Conservation (phyloP, 2,888 invertebrate genomes). For the Volucella inflata region DNA sequence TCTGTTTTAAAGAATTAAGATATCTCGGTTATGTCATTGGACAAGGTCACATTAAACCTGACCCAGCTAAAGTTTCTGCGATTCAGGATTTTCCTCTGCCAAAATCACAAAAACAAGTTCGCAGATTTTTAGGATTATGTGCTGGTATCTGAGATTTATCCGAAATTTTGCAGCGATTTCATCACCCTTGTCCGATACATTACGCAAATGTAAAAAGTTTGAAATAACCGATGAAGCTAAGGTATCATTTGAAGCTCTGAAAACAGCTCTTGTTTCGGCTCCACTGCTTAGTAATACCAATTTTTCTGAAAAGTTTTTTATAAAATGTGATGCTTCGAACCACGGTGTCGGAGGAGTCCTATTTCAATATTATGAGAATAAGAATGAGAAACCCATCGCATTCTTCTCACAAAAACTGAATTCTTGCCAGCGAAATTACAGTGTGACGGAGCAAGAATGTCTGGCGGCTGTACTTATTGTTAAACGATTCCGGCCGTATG, state of each 20-base stretch:
- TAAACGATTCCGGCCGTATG: constrained; percentile 20
- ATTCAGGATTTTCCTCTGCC: constrained; percentile 71
- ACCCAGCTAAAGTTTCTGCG: constrained; percentile 34
- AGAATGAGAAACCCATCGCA: too few species aligned
- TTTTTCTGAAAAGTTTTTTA: constrained; percentile 37
- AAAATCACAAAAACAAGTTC: constrained; percentile 66
- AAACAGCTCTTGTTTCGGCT: constrained; percentile 37
- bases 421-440: too few species aligned
- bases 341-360: too few species aligned
- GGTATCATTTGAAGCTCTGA: constrained; percentile 36
- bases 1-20: constrained; percentile 57
- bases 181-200: constrained; percentile 37
- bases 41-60: too few species aligned
- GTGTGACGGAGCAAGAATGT: too few species aligned
- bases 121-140: constrained; percentile 74
- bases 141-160: too few species aligned
- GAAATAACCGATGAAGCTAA: too few species aligned
- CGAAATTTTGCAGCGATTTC: constrained; percentile 57
- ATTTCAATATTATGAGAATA: too few species aligned
- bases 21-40: constrained; percentile 68
- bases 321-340: constrained; percentile 66
- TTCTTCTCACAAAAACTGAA: too few species aligned
- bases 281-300: constrained; percentile 47
- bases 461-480: constrained; percentile 20
- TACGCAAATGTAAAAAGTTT: constrained; percentile 33